These are phyloP conservation scores for Melolontha melolontha DNA, from an alignment of 2,888 invertebrate species.

Conservation along the genomic window DNA sequence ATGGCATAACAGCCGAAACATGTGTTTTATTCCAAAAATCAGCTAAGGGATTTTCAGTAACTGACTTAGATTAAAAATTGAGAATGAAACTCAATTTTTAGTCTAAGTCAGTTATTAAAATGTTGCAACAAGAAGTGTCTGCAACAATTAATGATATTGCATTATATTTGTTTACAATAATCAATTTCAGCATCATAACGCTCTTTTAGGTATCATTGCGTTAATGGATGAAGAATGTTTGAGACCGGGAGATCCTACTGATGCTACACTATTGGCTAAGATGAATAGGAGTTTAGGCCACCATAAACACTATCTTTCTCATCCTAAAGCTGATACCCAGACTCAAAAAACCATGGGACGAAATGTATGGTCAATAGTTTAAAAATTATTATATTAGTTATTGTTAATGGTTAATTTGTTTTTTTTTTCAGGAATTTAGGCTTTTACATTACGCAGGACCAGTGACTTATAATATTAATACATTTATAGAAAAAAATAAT, in stretches of 20 bases:
- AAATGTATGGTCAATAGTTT: conserved; percentile 71
- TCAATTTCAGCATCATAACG: too few species aligned
- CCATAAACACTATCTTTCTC: conserved; percentile 87
- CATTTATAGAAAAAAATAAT: conserved; percentile 95
- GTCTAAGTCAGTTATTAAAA: too few species aligned
- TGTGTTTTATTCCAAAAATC: too few species aligned
- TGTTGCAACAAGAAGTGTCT: too few species aligned
- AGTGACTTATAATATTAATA: conserved; percentile 88
- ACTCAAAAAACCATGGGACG: conserved; percentile 88
- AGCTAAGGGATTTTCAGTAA: too few species aligned
- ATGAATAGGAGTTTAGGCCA: conserved; percentile 78
- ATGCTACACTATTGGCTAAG: conserved; percentile 85
- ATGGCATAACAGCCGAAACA: too few species aligned
- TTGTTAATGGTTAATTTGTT: neutral
- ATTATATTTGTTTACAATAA: neutral
- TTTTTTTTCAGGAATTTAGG: conserved; percentile 80
- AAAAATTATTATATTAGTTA: neutral
- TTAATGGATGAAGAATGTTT: conserved; percentile 93
- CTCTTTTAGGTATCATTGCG: conserved; percentile 79
- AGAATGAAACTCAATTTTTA: too few species aligned
- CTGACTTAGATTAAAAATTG: too few species aligned
- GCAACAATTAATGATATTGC: too few species aligned
- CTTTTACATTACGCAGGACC: conserved; percentile 93
- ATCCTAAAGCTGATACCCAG: conserved; percentile 80
- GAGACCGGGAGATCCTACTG: conserved; percentile 88